Base-by-base conservation (phyloP, 2,113 vertebrate species). In the Uropsilus gracilis region DNA sequence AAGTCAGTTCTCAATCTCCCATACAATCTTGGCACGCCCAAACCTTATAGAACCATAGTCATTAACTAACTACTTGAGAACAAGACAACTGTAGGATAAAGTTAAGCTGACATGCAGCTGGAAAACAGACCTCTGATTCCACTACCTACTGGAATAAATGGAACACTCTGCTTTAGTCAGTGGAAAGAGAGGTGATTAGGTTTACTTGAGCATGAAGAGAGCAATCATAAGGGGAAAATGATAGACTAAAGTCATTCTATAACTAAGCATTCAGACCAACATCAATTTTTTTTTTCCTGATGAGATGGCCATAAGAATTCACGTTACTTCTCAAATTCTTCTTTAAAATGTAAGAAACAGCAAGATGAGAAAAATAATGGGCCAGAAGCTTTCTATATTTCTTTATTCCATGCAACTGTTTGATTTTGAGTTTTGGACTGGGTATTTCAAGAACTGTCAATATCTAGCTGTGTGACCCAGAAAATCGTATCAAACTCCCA, bases 271-370 rank as follows among this genome's bases (percentile, higher is more conserved):
- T 57, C 90, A 85, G 46, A 71, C 28, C 81, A 28, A 4, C 26
- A 37, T 24, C 28, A 37, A 32, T 13, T 10, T 26, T 91, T 85
- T 34, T 64, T 68, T 44, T 42, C 61, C 39, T 69, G 20, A 69
- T 59, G 12, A 83, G 2, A 14, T 50, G 34, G 9, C 55, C 48
- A 32, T n/a, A 84, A 59, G 44, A 83, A 89, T 61, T 69, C 44
- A 75, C 20, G 39, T 61, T 72, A 55, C 22, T 39, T 85, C 12
- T 89, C 37, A 85, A 26, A 9, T 34, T 82, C 53, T 34, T 77
- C 37, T 77, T 71, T 59, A 32, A 90, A 89, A 94, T 44, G 30
- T 80, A 53, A 94, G 46, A n/a, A 78, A 32, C 17, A 94, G 14
- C 32, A 76, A 16, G 39, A 72, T 61, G 20, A 91, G 83, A 30